phyloP scores from a whole-genome alignment of 2,888 invertebrate species.

The Siphlonurus alternatus region DNA sequence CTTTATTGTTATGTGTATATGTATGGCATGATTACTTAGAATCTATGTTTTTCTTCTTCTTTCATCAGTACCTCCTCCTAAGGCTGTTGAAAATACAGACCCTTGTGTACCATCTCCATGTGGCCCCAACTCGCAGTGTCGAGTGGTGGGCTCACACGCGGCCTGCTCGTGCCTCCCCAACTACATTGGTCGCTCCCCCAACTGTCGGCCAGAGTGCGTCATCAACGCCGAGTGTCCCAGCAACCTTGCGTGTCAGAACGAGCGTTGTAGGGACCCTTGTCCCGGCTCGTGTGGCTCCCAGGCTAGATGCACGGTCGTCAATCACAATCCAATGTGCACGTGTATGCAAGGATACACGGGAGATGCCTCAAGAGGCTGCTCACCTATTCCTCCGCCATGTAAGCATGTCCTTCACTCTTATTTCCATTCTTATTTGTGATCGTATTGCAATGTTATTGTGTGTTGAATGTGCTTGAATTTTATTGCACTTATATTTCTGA shows the following conservation, averaged over 20 bases:
- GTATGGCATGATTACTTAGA: too few species aligned
- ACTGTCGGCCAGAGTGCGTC: conserved; percentile 70
- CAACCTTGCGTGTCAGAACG: conserved; percentile 62
- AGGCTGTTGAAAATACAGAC: conserved; percentile 28
- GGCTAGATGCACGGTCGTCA: conserved; percentile 67
- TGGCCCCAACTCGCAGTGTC: conserved; percentile 67
- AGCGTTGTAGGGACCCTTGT: conserved; percentile 71
- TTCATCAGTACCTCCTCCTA: conserved; percentile 4
- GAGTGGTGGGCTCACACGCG: conserved; percentile 62
- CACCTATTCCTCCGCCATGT: conserved; percentile 11
- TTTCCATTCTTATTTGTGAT: conserved; percentile 5
- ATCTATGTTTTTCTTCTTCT: neutral
- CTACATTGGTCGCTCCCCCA: conserved; percentile 69
- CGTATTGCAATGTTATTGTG: neutral
- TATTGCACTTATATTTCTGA: neutral
- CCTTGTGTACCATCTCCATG: conserved; percentile 65
- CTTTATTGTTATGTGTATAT: too few species aligned
- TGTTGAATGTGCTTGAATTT: neutral
- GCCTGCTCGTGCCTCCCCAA: conserved; percentile 68
- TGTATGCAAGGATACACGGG: conserved; percentile 36
- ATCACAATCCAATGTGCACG: conserved; percentile 43
- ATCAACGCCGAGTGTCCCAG: conserved; percentile 66
- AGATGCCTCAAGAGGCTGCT: conserved; percentile 23
- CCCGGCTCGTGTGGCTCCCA: conserved; percentile 60
- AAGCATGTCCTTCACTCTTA: too few species aligned